Evolutionary conservation across 2,888 invertebrate genomes (phyloP).

Genomic region (Adela reaumurella): DNA sequence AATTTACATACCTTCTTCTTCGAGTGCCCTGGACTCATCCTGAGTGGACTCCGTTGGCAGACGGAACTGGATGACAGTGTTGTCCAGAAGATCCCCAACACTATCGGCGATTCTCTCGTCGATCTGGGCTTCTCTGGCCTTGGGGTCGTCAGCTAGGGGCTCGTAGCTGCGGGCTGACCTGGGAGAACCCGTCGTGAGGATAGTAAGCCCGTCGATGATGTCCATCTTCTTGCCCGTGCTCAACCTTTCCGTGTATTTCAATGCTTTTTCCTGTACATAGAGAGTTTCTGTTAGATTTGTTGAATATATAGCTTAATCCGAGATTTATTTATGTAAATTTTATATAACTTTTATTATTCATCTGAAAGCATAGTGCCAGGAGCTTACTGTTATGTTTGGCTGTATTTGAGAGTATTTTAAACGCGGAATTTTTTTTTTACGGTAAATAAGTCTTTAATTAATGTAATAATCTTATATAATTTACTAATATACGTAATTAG

Average conservation of each 20-base stretch:
- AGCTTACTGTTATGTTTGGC: too few relatives aligned
- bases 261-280: conserved; percentile 60
- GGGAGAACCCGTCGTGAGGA: conserved; percentile 48
- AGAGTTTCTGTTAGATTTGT: too few relatives aligned
- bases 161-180: conserved; percentile 45
- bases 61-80: conserved; percentile 44
- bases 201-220: conserved; percentile 47
- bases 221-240: conserved; percentile 52
- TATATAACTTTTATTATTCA: too few relatives aligned
- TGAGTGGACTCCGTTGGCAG: conserved; percentile 26
- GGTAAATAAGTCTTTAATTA: too few relatives aligned
- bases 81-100: conserved; percentile 41
- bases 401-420: too few relatives aligned
- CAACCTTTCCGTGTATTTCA: conserved; percentile 56
- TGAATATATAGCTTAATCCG: too few relatives aligned
- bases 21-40: conserved; percentile 33
- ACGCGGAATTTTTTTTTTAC: too few relatives aligned
- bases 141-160: conserved; percentile 38
- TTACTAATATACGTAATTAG: too few relatives aligned
- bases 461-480: too few relatives aligned
- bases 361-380: too few relatives aligned
- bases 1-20: conserved; percentile 40
- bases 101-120: conserved; percentile 44
- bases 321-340: too few relatives aligned
- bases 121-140: conserved; percentile 37